Evolutionary conservation across 2,888 invertebrate genomes (phyloP).

Genomic region (Stictocephala bisonia): DNA sequence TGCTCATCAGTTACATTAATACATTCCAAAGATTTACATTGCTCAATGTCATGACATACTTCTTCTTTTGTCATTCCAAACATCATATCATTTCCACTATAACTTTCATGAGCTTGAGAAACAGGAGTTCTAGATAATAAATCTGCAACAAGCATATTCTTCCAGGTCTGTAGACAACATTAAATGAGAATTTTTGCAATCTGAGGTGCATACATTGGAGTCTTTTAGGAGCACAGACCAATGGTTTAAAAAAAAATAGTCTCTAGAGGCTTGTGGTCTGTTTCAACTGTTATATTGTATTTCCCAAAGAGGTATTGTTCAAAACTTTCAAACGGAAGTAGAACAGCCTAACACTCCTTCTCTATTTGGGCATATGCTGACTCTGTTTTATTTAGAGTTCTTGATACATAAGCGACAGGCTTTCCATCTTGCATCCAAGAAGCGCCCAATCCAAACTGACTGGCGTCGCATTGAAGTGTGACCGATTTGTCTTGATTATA

Average conservation of each 20-base stretch:
- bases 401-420: constrained; percentile 2
- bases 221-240: constrained; percentile 40
- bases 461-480: not conserved
- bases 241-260: constrained; percentile 55
- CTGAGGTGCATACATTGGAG: constrained; percentile 47
- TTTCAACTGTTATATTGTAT: constrained; percentile 54
- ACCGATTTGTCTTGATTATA: not conserved
- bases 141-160: constrained; percentile 16
- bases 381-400: constrained; percentile 4
- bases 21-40: too few species aligned
- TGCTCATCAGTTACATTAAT: too few species aligned
- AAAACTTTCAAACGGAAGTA: constrained; percentile 61
- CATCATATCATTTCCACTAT: too few species aligned
- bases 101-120: too few species aligned
- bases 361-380: too few species aligned
- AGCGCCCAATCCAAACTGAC: constrained; percentile 6
- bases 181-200: constrained; percentile 23
- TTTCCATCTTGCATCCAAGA: not conserved
- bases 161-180: constrained; percentile 32
- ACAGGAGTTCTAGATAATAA: not conserved
- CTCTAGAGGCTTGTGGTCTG: constrained; percentile 61
- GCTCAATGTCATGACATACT: too few species aligned
- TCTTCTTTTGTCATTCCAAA: too few species aligned
- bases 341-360: too few species aligned
- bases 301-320: constrained; percentile 61